Conservation (phyloP, 2,888 invertebrate genomes). For the Aphidius colemani region DNA sequence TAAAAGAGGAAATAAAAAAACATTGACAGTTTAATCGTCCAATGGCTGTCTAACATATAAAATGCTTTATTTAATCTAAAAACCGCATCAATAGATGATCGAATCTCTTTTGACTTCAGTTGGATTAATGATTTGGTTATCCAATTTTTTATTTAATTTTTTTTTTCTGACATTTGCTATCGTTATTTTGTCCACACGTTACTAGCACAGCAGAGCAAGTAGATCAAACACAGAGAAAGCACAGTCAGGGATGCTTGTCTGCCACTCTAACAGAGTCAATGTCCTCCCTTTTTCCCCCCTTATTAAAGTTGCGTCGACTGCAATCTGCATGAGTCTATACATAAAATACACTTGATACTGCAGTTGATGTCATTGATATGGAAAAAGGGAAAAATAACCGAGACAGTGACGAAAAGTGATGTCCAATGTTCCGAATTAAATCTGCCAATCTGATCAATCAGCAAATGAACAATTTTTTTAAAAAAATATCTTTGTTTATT, state of each 20-base stretch:
- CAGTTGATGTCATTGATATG: background rate
- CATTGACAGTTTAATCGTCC: constrained; percentile 6
- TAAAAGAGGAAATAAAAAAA: background rate
- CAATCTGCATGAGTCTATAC: constrained; percentile 1
- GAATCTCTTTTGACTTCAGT: constrained; percentile 10
- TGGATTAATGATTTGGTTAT: constrained; percentile 24
- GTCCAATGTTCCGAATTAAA: constrained; percentile 22
- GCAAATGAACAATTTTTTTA: background rate
- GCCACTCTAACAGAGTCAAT: background rate
- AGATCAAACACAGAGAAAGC: background rate
- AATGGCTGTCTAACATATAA: constrained; percentile 5
- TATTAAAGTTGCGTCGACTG: too few relatives aligned
- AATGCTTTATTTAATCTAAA: constrained; percentile 16
- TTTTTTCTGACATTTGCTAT: constrained; percentile 8
- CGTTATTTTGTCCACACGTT: constrained; percentile 5
- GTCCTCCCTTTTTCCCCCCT: too few relatives aligned
- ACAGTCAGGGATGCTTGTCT: constrained; percentile 1
- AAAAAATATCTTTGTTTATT: background rate
- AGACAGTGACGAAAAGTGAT: constrained; percentile 10
- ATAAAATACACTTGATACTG: constrained; percentile 4
- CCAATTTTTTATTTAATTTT: background rate
- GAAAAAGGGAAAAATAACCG: too few relatives aligned
- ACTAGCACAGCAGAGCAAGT: constrained; percentile 10
- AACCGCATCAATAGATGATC: constrained; percentile 4
- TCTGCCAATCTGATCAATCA: constrained; percentile 21